Evolutionary conservation across 1,140 invertebrate genomes (phyloP), one percentile per base, ranked within the genome.

Genomic region (Drosophila pandora): DNA sequence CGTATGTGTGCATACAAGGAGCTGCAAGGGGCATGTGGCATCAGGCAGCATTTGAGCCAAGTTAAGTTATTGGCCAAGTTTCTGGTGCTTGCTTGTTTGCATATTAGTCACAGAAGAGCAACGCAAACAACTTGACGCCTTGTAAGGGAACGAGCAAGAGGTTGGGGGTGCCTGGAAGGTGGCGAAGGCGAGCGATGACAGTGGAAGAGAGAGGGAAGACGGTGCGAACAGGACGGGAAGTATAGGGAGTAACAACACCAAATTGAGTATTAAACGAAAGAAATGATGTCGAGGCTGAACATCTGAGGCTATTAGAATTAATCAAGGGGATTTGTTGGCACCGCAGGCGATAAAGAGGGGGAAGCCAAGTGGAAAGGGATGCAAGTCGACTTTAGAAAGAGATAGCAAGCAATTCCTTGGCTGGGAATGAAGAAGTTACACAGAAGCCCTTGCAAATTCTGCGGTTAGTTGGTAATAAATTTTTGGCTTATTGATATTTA

Each of bases 271-370:
- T 88, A 88, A 88, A 64, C 83, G 72, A 83, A 88, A 76, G 75
- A 88, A 88, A 88, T 79, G 79, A 88, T 88, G 83, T 88, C 72
- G 76, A 58, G 67, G 52, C 79, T 68, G 76, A 85, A 69, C 83
- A 88, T 88, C 83, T 79, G 76, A 88, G 79, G 79, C 83, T 83
- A 88, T 88, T 88, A 88, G 83, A 88, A 88, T 88, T 88, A 88
- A 88, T 88, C 83, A 88, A 88, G 88, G 81, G 83, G 83, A 88
- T 88, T 88, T 88, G 73, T 67, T 70, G 57, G 73, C 76, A 48
- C 75, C 79, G 55, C 69, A 75, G 70, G 79, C 79, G 67, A 67
- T 71, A 58, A 48, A 55, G 52, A 21, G 48, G 9, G 9, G 8
- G 37, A 32, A 30, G 41, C 23, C 1, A 25, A 2, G 3, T 2